Evolutionary conservation across 2,113 vertebrate genomes (phyloP).

Genomic region (Artemisiospiza belli): DNA sequence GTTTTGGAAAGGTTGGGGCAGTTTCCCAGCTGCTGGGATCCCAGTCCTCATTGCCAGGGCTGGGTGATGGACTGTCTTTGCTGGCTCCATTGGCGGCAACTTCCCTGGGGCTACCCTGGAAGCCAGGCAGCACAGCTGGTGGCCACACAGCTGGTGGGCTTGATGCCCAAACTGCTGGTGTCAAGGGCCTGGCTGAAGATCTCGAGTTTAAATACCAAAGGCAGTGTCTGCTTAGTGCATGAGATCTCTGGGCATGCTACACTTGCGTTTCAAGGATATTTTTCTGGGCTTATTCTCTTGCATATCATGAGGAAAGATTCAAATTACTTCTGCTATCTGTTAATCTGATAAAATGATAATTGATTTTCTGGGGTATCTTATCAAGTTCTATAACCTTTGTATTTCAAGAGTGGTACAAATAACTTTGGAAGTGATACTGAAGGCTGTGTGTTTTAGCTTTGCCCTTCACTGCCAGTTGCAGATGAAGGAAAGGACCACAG

Average conservation of each 20-base stretch:
- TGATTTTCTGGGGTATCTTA: background rate
- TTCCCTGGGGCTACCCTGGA: background rate
- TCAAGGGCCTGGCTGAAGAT: background rate
- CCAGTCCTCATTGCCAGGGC: background rate
- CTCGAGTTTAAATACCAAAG: background rate
- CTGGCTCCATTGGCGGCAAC: background rate
- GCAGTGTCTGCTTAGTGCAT: fast-evolving
- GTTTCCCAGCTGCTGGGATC: background rate
- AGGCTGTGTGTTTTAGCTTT: background rate
- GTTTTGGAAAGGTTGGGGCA: background rate
- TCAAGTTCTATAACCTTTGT: background rate
- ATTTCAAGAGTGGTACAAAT: background rate
- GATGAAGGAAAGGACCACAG: background rate
- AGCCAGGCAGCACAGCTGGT: background rate
- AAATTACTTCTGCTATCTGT: background rate
- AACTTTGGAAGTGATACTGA: background rate
- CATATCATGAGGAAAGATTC: background rate
- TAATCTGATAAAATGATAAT: background rate
- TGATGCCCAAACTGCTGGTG: background rate
- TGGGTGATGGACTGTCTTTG: fast-evolving
- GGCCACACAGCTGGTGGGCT: background rate
- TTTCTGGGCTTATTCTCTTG: background rate
- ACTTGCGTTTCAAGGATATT: background rate
- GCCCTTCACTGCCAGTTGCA: background rate
- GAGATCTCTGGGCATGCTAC: background rate